These are phyloP conservation scores for Cyclura pinguis DNA, from an alignment of 2,797 vertebrate species.

Conservation along the genomic window DNA sequence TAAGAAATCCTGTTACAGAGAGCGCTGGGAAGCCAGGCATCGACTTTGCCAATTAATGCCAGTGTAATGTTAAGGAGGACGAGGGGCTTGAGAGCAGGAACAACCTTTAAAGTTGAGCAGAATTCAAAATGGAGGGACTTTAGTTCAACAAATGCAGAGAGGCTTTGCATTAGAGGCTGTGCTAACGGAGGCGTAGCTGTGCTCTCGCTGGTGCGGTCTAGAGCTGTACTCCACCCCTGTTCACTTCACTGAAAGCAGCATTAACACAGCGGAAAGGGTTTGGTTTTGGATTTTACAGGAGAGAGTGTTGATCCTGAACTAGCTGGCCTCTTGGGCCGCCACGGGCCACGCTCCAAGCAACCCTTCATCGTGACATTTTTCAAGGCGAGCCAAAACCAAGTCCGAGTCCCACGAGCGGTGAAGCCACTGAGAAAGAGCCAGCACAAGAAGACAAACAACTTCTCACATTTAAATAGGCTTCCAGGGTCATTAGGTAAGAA, in stretches of 20 bases:
- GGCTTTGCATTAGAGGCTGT: no score
- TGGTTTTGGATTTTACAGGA: constrained; percentile 77
- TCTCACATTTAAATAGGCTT: constrained; percentile 85
- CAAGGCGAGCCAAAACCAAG: constrained; percentile 84
- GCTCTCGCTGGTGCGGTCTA: no score
- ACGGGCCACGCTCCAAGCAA: constrained; percentile 91
- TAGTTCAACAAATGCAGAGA: no score
- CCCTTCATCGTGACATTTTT: constrained; percentile 99
- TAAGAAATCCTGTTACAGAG: no score
- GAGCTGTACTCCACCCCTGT: no score
- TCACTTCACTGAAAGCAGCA: not conserved
- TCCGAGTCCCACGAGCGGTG: constrained; percentile 83
- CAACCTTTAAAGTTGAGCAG: no score
- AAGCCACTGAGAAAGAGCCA: constrained; percentile 80
- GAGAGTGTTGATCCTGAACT: constrained; percentile 89
- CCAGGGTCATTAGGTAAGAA: constrained; percentile 84
- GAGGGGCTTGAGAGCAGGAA: no score
- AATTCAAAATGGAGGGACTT: no score
- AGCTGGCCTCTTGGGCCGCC: constrained; percentile 89
- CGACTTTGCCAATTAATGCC: no score
- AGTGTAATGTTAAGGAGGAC: no score
- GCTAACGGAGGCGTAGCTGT: no score
- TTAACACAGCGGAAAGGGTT: constrained; percentile 14
- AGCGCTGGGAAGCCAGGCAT: no score
- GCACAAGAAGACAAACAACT: constrained; percentile 81